A percentile compares a stretch with the other conserved stretches of the same genome.
Conservation (phyloP, 23 tunicate species). For the Styela clava region DNA sequence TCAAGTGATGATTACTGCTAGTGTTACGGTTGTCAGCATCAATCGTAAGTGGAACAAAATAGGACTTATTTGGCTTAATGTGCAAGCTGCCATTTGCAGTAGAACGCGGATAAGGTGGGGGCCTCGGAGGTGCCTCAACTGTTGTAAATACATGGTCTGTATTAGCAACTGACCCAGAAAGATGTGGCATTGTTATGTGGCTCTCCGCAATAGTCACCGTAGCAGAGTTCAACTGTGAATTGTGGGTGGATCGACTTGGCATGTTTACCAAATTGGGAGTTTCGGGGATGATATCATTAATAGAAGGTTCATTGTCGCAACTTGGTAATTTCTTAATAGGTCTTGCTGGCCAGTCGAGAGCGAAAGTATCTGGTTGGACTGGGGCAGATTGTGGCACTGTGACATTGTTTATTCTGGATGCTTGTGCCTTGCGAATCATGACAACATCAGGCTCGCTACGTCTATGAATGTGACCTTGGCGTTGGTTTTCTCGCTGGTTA, state of each 20-base stretch:
- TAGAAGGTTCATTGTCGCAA: background rate
- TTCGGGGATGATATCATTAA: background rate
- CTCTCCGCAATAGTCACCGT: background rate
- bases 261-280: background rate
- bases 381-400: conserved; percentile 75
- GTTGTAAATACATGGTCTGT: background rate
- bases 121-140: conserved; percentile 1
- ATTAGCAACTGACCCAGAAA: background rate
- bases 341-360: conserved; percentile 40
- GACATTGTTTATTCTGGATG: background rate
- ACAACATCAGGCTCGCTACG: conserved; percentile 27
- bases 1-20: too few relatives aligned
- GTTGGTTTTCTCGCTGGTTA: background rate
- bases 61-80: background rate
- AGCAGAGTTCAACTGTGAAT: background rate
- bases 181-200: background rate
- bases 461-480: conserved; percentile 33
- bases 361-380: conserved; percentile 53
- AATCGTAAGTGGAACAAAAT: background rate
- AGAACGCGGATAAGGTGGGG: conserved; percentile 14
- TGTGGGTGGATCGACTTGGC: background rate
- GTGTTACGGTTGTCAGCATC: too few relatives aligned
- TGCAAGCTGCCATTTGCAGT: background rate
- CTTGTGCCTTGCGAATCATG: conserved; percentile 23
- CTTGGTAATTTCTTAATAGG: background rate